Conservation (phyloP, 35 echinoderm and acorn worm species). For the Apostichopus japonicus region DNA sequence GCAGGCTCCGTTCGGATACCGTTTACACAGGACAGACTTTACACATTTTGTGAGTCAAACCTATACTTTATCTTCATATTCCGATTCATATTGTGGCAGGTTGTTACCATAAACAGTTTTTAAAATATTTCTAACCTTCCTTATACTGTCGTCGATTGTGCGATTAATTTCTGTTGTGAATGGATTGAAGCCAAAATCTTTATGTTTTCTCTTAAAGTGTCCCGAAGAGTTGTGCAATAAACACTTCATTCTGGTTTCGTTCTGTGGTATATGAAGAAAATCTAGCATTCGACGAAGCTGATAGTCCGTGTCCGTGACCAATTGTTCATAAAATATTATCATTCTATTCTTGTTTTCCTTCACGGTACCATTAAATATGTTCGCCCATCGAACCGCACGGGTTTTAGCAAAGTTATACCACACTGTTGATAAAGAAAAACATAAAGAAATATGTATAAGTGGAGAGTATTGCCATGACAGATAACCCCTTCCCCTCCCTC, state of each 20-base stretch:
- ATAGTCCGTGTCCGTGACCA: background rate
- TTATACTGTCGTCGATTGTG: background rate
- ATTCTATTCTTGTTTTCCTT: background rate
- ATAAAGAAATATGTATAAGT: background rate
- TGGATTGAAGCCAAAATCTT: background rate
- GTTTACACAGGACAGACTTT: no score
- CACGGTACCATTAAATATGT: background rate
- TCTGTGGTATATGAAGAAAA: background rate
- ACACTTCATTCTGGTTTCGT: slow-evolving; percentile 15
- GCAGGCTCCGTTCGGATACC: no score
- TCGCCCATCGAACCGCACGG: background rate
- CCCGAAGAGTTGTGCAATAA: slow-evolving; percentile 11
- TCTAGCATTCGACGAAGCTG: slow-evolving; percentile 8
- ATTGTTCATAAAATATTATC: slow-evolving; percentile 16
- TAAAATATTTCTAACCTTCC: background rate
- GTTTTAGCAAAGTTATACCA: background rate
- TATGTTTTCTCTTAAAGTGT: slow-evolving; percentile 17
- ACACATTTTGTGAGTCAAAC: background rate
- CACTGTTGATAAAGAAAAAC: background rate
- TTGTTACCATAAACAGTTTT: background rate
- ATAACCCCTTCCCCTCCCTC: no score
- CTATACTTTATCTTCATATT: background rate
- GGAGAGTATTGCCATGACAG: no score
- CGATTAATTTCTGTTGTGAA: background rate
- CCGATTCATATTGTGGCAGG: slow-evolving; percentile 13